Percentiles rank a stretch among this genome's conserved stretches.
Conservation (phyloP, 2,888 invertebrate genomes). For the Chironomus riparius region DNA sequence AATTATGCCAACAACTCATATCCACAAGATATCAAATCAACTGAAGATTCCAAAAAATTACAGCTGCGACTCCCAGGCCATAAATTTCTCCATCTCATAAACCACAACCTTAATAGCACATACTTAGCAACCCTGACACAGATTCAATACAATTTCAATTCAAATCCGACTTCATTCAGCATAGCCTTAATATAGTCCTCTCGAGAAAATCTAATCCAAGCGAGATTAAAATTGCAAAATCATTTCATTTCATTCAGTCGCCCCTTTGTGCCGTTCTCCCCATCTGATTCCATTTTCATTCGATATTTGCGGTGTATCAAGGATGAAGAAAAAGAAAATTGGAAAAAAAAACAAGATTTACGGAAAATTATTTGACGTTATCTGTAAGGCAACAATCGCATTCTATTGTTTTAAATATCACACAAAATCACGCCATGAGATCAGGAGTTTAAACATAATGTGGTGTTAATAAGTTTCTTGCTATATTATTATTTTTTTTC, state of each 20-base stretch:
- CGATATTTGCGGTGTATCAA: not conserved
- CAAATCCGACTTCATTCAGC: too few relatives aligned
- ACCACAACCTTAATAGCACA: too few relatives aligned
- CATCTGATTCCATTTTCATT: too few relatives aligned
- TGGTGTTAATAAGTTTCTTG: conserved; percentile 3
- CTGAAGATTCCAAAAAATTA: too few relatives aligned
- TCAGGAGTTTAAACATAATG: conserved; percentile 6
- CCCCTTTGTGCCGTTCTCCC: too few relatives aligned
- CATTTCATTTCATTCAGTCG: not conserved
- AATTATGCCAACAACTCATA: too few relatives aligned
- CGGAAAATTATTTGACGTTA: not conserved
- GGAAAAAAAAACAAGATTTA: not conserved
- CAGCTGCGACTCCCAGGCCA: too few relatives aligned
- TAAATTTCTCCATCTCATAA: too few relatives aligned
- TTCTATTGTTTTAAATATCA: not conserved
- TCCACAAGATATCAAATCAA: too few relatives aligned
- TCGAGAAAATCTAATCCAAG: not conserved
- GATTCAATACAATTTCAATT: too few relatives aligned
- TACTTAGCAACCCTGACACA: too few relatives aligned
- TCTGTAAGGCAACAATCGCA: not conserved
- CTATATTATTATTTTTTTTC: not conserved
- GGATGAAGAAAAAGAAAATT: not conserved
- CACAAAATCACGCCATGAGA: not conserved
- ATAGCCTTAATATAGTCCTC: too few relatives aligned
- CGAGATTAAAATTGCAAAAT: not conserved